Base-by-base conservation (phyloP, 2,888 invertebrate species). In the Drosophila testacea region DNA sequence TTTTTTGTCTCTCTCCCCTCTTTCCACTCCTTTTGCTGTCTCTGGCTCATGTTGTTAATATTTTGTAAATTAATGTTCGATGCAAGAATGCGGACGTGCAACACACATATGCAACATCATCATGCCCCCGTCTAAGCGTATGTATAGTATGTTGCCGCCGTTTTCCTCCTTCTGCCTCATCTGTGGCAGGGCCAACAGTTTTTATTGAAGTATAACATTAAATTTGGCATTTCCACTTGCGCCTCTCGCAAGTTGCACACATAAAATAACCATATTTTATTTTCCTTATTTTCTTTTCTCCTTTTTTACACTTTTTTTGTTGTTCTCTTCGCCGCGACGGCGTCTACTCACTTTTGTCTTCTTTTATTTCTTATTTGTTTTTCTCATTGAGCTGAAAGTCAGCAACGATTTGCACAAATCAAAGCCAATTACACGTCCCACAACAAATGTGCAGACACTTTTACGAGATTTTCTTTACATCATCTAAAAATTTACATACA, bases 141-240 rank as follows among this genome's bases (percentile, higher is more conserved):
- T 22, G 56, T n/a, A 52, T 57, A 59, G 56, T n/a, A 52, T 57
- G 63, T 54, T 61, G 38, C 50, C 34, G n/a, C 34, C 13, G 36
- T 22, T 22, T 3, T 22, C 22, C 22, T 22, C 32, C 50, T 64
- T 47, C 10, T 55, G 16, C 55, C 48, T 1, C 72, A 48, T 54
- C 50, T 63, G 63, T 62, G 77, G 69, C 73, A 63, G 61, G 63
- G 77, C 73, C 69, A 65, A 52, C 70, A 69, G 73, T 71, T 86
- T 86, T 88, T 88, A 88, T 88, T 86, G 88, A 88, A 83, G 88
- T 88, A 80, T 73, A 89, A 80, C 88, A 89, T 88, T 77, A 82
- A 83, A 83, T 89, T 77, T 89, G 88, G 89, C 88, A 77, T 89
- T 74, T 87, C 65, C 73, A 78, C 73, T 77, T 72, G 63, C 52